Evolutionary conservation across 2,888 invertebrate species (phyloP).

Genomic region (Ophraella communa): DNA sequence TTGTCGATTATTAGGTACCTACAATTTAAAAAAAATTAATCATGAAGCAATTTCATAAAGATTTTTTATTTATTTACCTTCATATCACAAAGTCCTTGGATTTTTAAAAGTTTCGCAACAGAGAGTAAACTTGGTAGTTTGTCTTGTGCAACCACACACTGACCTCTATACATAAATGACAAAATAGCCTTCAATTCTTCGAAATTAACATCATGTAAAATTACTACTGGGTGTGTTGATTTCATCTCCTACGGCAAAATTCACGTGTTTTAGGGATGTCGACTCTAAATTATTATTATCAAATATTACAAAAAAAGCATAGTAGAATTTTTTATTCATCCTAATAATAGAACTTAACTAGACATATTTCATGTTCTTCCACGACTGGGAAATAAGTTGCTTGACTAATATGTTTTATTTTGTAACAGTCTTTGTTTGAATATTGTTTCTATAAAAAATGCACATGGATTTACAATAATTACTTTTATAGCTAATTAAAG

Average conservation of each 20-base stretch:
- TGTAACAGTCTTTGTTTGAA: no score
- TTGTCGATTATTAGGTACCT: conserved; percentile 48
- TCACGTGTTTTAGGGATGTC: neutral
- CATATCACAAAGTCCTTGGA: conserved; percentile 82
- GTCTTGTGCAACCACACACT: conserved; percentile 83
- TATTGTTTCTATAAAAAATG: no score
- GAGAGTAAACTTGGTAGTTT: conserved; percentile 78
- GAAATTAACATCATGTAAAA: conserved; percentile 73
- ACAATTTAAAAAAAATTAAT: conserved; percentile 11
- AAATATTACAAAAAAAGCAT: no score
- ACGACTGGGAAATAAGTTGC: no score
- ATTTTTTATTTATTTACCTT: conserved; percentile 69
- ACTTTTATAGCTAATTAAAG: no score
- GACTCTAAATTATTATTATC: no score
- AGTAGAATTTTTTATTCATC: no score
- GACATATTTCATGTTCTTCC: no score
- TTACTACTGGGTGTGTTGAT: conserved; percentile 73
- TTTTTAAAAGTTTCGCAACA: conserved; percentile 80
- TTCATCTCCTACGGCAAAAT: conserved; percentile 67
- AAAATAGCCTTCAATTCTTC: conserved; percentile 78
- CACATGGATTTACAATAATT: no score
- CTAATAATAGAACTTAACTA: no score
- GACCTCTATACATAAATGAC: conserved; percentile 88
- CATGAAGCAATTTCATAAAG: no score
- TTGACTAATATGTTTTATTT: no score